A percentile compares a stretch with the other conserved stretches of the same genome.
These are phyloP conservation scores for Eupsittula cactorum DNA, from an alignment of 2,113 vertebrate genomes.

Conservation along the genomic window DNA sequence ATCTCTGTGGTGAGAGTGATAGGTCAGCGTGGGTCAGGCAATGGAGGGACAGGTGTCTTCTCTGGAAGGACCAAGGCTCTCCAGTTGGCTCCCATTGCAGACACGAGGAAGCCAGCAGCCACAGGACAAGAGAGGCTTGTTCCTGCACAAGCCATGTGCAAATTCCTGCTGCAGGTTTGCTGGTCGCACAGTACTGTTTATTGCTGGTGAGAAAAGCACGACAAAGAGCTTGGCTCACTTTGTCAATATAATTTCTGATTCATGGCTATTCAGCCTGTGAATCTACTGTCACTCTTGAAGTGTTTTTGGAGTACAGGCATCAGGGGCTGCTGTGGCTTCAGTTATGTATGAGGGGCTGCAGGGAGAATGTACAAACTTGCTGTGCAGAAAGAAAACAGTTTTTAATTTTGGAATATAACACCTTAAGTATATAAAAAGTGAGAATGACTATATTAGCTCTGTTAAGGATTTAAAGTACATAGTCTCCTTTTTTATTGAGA, in stretches of 20 bases:
- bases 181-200: not conserved
- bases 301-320: fast-evolving
- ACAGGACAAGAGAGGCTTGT: not conserved
- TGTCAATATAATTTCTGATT: not conserved
- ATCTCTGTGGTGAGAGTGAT: not conserved
- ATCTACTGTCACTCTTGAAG: not conserved
- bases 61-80: not conserved
- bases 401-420: not conserved
- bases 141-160: not conserved
- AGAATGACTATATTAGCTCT: not conserved
- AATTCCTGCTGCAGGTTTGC: not conserved
- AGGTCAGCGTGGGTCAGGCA: fast-evolving
- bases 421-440: not conserved
- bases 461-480: not conserved
- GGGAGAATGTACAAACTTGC: not conserved
- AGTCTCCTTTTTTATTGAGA: not conserved
- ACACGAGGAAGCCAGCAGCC: not conserved
- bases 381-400: not conserved
- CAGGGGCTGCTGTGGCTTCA: not conserved
- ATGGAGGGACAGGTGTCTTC: fast-evolving
- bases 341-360: not conserved
- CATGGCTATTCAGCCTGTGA: not conserved
- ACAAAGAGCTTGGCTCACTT: not conserved
- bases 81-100: fast-evolving
- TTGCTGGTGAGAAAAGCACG: not conserved